Conservation (phyloP, 1,140 invertebrate species). For the Tetragnatha versicolor region DNA sequence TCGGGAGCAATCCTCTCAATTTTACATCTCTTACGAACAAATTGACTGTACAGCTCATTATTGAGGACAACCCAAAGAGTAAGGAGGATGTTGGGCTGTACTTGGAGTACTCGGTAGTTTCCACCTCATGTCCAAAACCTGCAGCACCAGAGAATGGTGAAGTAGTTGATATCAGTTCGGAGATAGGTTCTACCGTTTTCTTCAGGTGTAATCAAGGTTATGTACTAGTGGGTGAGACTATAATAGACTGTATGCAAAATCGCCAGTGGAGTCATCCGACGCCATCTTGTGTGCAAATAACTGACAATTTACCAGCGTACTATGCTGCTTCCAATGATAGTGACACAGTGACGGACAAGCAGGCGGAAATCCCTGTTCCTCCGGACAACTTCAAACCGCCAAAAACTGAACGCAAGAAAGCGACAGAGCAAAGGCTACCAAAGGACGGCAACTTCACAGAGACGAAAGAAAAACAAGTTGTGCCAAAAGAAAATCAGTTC, state of each 20-base stretch:
- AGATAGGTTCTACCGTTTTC: constrained; percentile 44
- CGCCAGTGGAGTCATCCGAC: constrained; percentile 46
- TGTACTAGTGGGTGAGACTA: constrained; percentile 33
- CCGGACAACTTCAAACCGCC: background rate
- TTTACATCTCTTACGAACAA: constrained; percentile 46
- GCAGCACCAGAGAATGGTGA: constrained; percentile 33
- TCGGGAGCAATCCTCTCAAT: constrained; percentile 3
- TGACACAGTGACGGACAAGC: constrained; percentile 35
- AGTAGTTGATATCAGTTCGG: constrained; percentile 12
- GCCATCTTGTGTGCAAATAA: constrained; percentile 35
- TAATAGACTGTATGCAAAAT: constrained; percentile 47
- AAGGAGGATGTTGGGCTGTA: constrained; percentile 38
- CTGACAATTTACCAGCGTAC: background rate
- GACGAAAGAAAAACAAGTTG: background rate
- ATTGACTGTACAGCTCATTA: constrained; percentile 34
- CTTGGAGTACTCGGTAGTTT: constrained; percentile 41
- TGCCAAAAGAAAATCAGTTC: constrained; percentile 30
- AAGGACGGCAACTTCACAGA: constrained; percentile 22
- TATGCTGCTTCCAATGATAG: constrained; percentile 38
- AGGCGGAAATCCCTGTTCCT: constrained; percentile 11
- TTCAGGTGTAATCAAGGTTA: constrained; percentile 47
- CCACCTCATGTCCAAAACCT: constrained; percentile 28
- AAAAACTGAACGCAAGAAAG: constrained; percentile 20
- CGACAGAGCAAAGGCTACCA: background rate
- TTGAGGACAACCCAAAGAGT: constrained; percentile 12